Base-by-base conservation (phyloP, 1,140 invertebrate genomes). In the Drosophila busckii region DNA sequence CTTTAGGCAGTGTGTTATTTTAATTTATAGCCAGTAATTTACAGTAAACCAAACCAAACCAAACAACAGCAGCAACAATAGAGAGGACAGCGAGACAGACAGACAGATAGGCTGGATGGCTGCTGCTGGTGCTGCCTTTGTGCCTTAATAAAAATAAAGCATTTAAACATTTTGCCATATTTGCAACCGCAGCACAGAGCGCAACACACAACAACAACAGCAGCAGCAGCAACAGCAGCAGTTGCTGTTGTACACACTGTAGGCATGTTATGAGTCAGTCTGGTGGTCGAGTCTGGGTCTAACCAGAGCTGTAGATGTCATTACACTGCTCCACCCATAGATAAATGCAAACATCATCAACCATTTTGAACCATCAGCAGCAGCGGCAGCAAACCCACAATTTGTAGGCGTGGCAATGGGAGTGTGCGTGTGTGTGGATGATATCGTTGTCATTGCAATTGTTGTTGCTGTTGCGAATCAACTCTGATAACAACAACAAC, bases 91-190 rank as follows among this genome's bases (percentile, higher is more conserved):
- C 52, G 55, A 46, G 19, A 62, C 31, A 25, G 46, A 34, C 29
- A 65, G 58, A 62, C 29, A 53, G 13, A 31, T 25, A 22, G 2
- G 26, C n/a, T 22, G 17, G 12, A 26, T 8, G 7, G n/a, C n/a
- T n/a, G n/a, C n/a, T n/a, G n/a, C n/a, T n/a, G n/a, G n/a, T n/a
- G n/a, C n/a, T n/a, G n/a, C n/a, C n/a, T n/a, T n/a, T n/a, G n/a
- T n/a, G n/a, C n/a, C n/a, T n/a, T n/a, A n/a, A n/a, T n/a, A n/a
- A n/a, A n/a, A 38, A 38, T 46, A 53, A 64, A 60, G 66, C 55
- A 76, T 78, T 76, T 66, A 64, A 35, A 44, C n/a, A 76, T 70
- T 76, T 76, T 78, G 67, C 68, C 64, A 76, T 80, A 76, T 71
- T 80, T 76, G 67, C 63, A 80, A 76, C 71, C 71, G 56, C 71